Percentiles rank a stretch among this genome's conserved stretches.
These are phyloP conservation scores for Mustela erminea DNA, from an alignment of 2,797 vertebrate genomes.

Conservation along the genomic window DNA sequence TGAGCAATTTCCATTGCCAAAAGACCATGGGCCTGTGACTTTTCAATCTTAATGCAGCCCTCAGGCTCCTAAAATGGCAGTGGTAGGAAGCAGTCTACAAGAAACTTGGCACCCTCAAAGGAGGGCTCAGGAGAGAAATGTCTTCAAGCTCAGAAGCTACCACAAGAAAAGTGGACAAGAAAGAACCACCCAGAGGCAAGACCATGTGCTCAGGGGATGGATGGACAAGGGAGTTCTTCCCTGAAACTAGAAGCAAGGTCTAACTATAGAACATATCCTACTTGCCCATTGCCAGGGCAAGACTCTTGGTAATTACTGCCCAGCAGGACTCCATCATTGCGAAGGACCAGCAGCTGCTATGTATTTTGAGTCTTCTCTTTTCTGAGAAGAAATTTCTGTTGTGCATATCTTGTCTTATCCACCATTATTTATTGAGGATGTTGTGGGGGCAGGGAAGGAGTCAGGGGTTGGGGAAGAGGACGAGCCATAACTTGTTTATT, in stretches of 20 bases:
- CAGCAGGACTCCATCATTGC: background rate
- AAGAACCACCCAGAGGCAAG: background rate
- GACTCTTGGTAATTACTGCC: background rate
- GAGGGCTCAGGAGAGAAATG: background rate
- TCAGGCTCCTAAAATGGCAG: background rate
- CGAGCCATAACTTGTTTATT: background rate
- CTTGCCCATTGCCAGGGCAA: background rate
- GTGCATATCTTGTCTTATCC: background rate
- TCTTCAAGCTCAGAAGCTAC: background rate
- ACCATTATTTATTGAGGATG: background rate
- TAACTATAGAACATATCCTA: background rate
- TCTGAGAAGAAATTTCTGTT: background rate
- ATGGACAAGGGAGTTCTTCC: background rate
- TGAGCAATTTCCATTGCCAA: slow-evolving; percentile 25
- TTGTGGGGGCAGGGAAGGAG: background rate
- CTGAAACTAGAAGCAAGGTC: background rate
- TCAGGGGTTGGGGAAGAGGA: background rate
- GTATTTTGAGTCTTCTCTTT: background rate
- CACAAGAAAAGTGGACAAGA: background rate
- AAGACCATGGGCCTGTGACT: background rate
- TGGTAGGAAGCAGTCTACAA: background rate
- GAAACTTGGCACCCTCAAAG: background rate
- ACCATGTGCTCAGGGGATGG: background rate
- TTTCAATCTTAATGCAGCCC: background rate
- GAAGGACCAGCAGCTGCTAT: background rate